Percentiles rank a stretch among this genome's conserved stretches.
phyloP scores from a whole-genome alignment of 2,888 invertebrate genomes.

The Melieria picta region DNA sequence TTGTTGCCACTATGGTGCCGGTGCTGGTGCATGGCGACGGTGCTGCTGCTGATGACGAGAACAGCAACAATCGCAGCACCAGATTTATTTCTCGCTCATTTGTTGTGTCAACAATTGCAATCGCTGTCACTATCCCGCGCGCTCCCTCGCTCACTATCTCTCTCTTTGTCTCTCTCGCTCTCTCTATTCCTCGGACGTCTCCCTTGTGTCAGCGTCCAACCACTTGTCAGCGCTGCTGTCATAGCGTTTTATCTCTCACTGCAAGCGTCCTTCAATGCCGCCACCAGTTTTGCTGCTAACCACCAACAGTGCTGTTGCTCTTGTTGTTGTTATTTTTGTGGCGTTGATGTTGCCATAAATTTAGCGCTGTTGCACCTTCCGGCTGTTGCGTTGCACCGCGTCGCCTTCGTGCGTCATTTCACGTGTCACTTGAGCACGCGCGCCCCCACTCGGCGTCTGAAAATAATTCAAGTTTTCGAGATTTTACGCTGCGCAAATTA shows the following conservation, averaged over 20 bases:
- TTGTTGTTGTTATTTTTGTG: too few species aligned
- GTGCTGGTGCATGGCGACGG: constrained; percentile 7
- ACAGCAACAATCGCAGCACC: not conserved
- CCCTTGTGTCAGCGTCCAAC: not conserved
- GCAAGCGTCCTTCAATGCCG: not conserved
- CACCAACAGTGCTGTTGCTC: too few species aligned
- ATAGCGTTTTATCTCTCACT: constrained; percentile 1
- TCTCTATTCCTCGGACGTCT: too few species aligned
- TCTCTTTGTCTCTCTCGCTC: not conserved
- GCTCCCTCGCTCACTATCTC: not conserved
- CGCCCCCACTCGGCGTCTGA: constrained; percentile 21
- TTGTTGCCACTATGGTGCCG: constrained; percentile 1
- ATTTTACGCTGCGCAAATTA: constrained; percentile 25
- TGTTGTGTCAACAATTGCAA: constrained; percentile 35
- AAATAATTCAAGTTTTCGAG: constrained; percentile 33
- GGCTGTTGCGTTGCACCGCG: constrained; percentile 44
- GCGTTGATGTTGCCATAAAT: constrained; percentile 36
- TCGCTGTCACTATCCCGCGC: constrained; percentile 12
- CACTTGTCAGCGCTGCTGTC: constrained; percentile 24
- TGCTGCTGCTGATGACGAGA: constrained; percentile 26
- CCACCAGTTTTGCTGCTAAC: not conserved
- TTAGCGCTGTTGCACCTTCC: constrained; percentile 51
- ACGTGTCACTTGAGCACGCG: constrained; percentile 29
- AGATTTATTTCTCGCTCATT: constrained; percentile 38
- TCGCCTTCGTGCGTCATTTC: constrained; percentile 15